Evolutionary conservation across 2,797 vertebrate genomes (phyloP).

Genomic region (Periparus ater): DNA sequence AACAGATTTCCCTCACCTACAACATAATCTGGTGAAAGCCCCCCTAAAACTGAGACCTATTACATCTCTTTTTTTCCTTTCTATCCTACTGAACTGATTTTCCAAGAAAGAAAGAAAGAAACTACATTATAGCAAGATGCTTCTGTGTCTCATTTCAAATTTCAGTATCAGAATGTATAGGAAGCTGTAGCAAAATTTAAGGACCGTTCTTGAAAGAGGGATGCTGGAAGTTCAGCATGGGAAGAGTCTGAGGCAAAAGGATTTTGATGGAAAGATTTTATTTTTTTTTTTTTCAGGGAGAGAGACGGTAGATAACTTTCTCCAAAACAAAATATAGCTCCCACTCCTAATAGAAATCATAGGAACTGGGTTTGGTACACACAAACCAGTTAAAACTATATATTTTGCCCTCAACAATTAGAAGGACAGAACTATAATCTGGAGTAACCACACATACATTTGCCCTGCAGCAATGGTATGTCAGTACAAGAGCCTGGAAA

Average conservation of each 20-base stretch:
- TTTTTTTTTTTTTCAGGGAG: background rate
- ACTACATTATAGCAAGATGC: background rate
- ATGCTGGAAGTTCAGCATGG: background rate
- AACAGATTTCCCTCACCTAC: background rate
- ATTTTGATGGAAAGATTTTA: background rate
- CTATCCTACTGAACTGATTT: background rate
- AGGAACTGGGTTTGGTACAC: background rate
- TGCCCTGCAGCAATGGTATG: conserved; percentile 31
- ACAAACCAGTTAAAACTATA: background rate
- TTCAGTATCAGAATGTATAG: background rate
- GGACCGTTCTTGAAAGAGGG: background rate
- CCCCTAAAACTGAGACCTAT: background rate
- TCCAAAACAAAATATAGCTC: background rate
- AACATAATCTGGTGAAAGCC: background rate
- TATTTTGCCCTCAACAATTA: conserved; percentile 39
- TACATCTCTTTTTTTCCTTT: background rate
- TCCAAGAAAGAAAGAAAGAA: background rate
- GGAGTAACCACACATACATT: conserved; percentile 43
- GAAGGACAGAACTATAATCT: conserved; percentile 42
- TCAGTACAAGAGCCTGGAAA: conserved; percentile 40
- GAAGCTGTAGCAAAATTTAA: background rate
- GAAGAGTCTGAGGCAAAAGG: background rate
- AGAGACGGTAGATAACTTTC: background rate
- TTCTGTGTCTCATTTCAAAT: background rate
- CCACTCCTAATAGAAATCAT: conserved; percentile 20